phyloP scores from a whole-genome alignment of 2,797 vertebrate species.

The Nothura maculosa region DNA sequence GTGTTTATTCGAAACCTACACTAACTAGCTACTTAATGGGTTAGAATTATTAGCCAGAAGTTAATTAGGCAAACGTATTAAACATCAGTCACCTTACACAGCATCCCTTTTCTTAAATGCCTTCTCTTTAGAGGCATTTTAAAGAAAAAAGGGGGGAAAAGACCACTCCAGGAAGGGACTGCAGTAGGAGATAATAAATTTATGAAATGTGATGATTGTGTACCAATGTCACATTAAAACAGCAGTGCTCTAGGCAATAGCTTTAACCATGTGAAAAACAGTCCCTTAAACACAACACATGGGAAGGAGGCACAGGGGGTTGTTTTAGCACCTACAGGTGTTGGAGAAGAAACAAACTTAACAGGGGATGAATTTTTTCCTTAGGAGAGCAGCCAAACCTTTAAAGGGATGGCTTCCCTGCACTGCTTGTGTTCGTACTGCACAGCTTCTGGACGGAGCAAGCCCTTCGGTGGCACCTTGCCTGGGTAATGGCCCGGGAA shows the following conservation, averaged over 20 bases:
- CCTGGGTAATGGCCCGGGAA: fast-evolving
- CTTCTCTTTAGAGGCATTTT: conserved; percentile 29
- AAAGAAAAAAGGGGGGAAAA: not conserved
- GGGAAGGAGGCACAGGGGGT: not conserved
- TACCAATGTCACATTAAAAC: not conserved
- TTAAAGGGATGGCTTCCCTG: not conserved
- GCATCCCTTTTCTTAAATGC: conserved; percentile 37
- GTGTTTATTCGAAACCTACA: conserved; percentile 88
- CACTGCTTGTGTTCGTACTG: fast-evolving
- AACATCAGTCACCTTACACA: conserved; percentile 79
- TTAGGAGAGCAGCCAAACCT: not conserved
- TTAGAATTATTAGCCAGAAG: conserved; percentile 88
- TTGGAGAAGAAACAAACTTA: not conserved
- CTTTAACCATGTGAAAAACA: not conserved
- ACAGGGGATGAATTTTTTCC: not conserved
- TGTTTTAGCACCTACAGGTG: not conserved
- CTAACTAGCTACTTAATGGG: conserved; percentile 94
- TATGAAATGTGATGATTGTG: fast-evolving
- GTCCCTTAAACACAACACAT: too few relatives aligned
- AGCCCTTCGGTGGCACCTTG: not conserved
- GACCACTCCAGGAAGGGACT: not conserved
- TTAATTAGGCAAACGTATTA: conserved; percentile 90
- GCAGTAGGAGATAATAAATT: not conserved
- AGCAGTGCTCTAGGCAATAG: fast-evolving
- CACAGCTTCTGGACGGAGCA: not conserved